These are phyloP conservation scores for Drosophila nigricruria DNA, from an alignment of 2,888 invertebrate species.

Conservation along the genomic window DNA sequence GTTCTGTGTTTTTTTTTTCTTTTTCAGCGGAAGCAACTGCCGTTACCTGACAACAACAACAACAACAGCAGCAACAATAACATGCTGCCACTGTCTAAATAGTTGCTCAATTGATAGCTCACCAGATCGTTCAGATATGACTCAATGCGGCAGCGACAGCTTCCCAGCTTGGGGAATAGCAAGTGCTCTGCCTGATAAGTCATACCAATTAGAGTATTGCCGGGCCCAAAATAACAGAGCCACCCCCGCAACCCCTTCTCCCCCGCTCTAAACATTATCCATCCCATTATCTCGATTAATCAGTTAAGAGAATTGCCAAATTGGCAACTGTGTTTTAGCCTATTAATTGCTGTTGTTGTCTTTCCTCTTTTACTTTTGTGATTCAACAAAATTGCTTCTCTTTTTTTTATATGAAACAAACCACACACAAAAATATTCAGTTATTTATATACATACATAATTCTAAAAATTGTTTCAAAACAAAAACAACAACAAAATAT, in stretches of 20 bases:
- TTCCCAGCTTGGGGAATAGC: constrained; percentile 39
- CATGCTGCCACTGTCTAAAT: constrained; percentile 68
- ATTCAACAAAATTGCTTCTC: constrained; percentile 43
- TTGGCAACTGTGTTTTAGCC: constrained; percentile 50
- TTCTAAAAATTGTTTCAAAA: constrained; percentile 69
- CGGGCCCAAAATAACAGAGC: no score
- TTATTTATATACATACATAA: constrained; percentile 47
- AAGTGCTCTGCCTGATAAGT: constrained; percentile 32
- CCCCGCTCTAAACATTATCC: no score
- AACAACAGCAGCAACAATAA: constrained; percentile 26
- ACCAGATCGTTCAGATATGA: constrained; percentile 38
- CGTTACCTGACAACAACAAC: constrained; percentile 52
- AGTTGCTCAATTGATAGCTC: constrained; percentile 56
- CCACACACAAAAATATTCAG: constrained; percentile 18
- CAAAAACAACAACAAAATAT: constrained; percentile 16
- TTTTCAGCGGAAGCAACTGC: constrained; percentile 65
- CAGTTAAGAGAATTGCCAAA: constrained; percentile 43
- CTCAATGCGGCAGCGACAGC: constrained; percentile 42
- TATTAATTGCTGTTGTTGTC: not conserved
- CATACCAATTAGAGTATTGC: constrained; percentile 7
- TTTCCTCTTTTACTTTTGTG: constrained; percentile 1
- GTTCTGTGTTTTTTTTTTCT: constrained; percentile 33
- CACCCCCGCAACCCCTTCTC: not conserved
- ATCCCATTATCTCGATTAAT: not conserved
- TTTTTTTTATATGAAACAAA: not conserved